phyloP scores from a whole-genome alignment of 1,140 invertebrate species.

The Leptinotarsa undecemlineata region DNA sequence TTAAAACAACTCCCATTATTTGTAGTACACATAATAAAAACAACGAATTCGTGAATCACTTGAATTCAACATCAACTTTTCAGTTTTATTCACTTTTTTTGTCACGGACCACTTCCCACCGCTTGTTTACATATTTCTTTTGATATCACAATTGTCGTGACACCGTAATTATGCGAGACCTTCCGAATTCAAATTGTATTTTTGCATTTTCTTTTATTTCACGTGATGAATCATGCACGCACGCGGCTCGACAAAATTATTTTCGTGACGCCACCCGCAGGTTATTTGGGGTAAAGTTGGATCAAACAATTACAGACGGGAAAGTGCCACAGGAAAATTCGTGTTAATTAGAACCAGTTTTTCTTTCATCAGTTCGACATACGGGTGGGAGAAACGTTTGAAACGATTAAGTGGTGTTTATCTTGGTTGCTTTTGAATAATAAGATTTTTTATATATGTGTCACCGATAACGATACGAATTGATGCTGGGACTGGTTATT shows the following conservation, averaged over 20 bases:
- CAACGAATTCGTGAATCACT: no score
- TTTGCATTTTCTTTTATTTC: background rate
- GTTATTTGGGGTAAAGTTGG: slow-evolving; percentile 1
- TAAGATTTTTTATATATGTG: no score
- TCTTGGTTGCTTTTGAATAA: background rate
- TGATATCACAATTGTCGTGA: background rate
- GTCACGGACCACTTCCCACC: no score
- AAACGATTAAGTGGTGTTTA: background rate
- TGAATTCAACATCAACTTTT: no score
- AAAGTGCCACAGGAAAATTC: background rate
- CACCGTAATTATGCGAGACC: background rate
- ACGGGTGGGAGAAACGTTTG: background rate
- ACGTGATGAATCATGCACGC: background rate
- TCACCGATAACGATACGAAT: no score
- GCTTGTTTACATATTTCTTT: no score
- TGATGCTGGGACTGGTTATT: background rate
- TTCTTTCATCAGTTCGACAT: background rate
- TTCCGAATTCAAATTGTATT: background rate
- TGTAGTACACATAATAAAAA: no score
- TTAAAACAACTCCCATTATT: no score
- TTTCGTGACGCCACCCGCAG: slow-evolving; percentile 7
- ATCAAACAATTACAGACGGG: background rate
- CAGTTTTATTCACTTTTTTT: no score
- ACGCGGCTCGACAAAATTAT: background rate
- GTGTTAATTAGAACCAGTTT: background rate